These are phyloP conservation scores for Colossoma macropomum DNA, from an alignment of 2,113 vertebrate genomes.

Conservation along the genomic window DNA sequence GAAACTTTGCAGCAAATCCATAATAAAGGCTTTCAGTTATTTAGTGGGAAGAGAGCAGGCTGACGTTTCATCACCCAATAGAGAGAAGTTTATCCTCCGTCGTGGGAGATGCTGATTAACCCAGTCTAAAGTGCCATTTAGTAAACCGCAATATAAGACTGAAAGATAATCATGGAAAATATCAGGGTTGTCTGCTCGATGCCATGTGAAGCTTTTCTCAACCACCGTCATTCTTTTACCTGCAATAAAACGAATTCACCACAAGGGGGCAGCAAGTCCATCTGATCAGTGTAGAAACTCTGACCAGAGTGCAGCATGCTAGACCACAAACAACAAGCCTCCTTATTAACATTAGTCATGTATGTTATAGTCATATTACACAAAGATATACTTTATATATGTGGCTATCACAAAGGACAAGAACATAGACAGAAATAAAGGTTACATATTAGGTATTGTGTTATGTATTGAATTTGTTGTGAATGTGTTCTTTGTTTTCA, in stretches of 20 bases:
- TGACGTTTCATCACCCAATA: background rate
- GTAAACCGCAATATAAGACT: too few relatives aligned
- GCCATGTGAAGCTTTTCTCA: background rate
- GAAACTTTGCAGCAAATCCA: background rate
- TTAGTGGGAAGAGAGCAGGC: background rate
- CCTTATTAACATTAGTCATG: too few relatives aligned
- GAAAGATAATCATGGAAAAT: background rate
- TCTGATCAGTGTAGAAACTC: background rate
- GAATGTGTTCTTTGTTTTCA: too few relatives aligned
- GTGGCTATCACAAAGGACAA: background rate
- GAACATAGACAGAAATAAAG: background rate
- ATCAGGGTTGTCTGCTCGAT: background rate
- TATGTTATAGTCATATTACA: too few relatives aligned
- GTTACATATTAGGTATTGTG: background rate
- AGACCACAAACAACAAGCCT: too few relatives aligned
- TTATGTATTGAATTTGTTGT: too few relatives aligned
- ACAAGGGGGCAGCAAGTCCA: conserved; percentile 45
- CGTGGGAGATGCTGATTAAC: background rate
- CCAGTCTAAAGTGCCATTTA: background rate
- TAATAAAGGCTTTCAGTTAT: background rate
- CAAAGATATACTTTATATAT: too few relatives aligned
- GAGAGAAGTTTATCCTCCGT: background rate
- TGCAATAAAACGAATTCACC: background rate
- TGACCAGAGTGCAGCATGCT: background rate
- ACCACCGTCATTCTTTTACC: background rate